phyloP scores from a whole-genome alignment of 2,113 vertebrate species.

The Odontesthes bonariensis region DNA sequence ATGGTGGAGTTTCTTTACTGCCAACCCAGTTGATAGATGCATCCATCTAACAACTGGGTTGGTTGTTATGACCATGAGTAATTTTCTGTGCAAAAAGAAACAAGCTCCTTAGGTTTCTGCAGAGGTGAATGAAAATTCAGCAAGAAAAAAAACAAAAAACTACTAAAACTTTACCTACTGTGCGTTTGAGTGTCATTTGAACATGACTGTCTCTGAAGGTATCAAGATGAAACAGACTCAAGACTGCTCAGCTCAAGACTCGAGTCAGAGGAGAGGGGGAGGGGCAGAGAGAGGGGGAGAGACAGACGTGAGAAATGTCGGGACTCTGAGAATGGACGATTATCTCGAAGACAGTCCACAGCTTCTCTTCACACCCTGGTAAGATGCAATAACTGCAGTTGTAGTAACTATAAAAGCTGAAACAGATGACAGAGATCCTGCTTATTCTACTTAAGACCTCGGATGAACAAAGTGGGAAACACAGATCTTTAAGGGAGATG shows the following conservation, averaged over 20 bases:
- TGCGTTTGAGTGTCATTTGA: not conserved
- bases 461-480: conserved; percentile 56
- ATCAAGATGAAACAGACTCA: conserved; percentile 62
- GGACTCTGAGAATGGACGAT: conserved; percentile 67
- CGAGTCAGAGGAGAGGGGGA: conserved; percentile 75
- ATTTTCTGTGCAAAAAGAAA: conserved; percentile 6
- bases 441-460: conserved; percentile 56
- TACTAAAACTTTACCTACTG: no score
- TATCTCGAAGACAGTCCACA: conserved; percentile 64
- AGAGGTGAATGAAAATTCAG: conserved; percentile 8
- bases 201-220: conserved; percentile 42
- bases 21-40: no score
- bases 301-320: conserved; percentile 74
- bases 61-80: conserved; percentile 7
- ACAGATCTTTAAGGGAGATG: conserved; percentile 52
- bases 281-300: conserved; percentile 80
- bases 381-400: not conserved
- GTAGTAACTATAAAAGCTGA: not conserved
- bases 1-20: not conserved
- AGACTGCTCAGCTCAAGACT: conserved; percentile 43
- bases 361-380: conserved; percentile 70
- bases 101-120: not conserved
- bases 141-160: not conserved
- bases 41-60: not conserved
- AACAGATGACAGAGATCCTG: not conserved